Percentiles rank a stretch among this genome's conserved stretches.
Conservation (phyloP, 2,113 vertebrate genomes). For the Phainopepla nitens region DNA sequence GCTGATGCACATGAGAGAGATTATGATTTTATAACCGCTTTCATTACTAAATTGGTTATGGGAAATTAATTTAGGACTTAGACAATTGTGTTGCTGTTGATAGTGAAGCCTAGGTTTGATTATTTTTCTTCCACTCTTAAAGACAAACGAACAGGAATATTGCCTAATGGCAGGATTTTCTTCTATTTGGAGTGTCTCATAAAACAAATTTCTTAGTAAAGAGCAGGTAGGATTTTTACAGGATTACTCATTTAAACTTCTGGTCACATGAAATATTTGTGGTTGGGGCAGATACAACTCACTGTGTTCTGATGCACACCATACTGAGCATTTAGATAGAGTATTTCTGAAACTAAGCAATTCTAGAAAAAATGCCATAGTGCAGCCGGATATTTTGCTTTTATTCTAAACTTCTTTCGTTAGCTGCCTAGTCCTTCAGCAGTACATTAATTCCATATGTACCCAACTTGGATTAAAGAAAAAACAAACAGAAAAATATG, state of each 20-base stretch:
- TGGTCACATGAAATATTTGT: neutral
- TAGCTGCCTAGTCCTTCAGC: neutral
- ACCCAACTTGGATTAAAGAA: neutral
- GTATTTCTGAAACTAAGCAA: neutral
- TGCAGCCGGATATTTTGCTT: neutral
- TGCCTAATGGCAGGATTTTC: neutral
- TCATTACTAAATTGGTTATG: constrained; percentile 29
- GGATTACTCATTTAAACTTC: neutral
- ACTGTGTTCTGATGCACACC: neutral
- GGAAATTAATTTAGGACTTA: constrained; percentile 52
- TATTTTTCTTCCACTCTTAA: neutral
- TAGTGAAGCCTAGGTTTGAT: neutral
- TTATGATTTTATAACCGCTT: constrained; percentile 33
- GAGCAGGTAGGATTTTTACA: neutral
- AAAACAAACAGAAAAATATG: accelerated
- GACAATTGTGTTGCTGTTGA: neutral
- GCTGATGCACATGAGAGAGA: constrained; percentile 38
- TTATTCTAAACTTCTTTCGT: neutral
- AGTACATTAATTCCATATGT: neutral
- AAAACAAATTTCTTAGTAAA: neutral
- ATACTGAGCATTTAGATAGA: neutral
- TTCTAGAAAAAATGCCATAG: neutral
- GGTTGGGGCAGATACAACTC: neutral
- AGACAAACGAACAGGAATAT: neutral
- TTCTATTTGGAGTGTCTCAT: neutral